Evolutionary conservation across 2,113 vertebrate species (phyloP), one percentile per base, ranked within the genome.

Genomic region (Brienomyrus brachyistius): DNA sequence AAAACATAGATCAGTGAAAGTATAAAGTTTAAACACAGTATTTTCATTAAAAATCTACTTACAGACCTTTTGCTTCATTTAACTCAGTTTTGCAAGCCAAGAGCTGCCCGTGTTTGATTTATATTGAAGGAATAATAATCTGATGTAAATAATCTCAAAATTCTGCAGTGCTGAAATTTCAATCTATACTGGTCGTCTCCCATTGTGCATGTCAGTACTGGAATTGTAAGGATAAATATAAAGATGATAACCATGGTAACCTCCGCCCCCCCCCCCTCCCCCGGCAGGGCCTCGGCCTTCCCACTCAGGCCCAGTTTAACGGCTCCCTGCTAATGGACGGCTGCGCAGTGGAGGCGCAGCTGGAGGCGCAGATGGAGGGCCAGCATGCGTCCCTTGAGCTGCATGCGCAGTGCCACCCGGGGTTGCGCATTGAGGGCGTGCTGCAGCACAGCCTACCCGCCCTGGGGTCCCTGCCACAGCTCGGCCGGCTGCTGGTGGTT

Each of bases 381-480:
- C 93, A 87, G 89, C 70, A 47, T 50, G 94, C 91, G 83, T 91
- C 0, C 80, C 93, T 97, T 6, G 91, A 93, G 91, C 91, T 96
- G 56, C 94, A 88, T 19, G 89, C 93, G 23, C 91, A 92, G 52
- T 92, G 92, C 91, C 90, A 93, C 84, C 93, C 95, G 0, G 93
- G 94, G 77, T 56, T 95, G 15, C 92, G 90, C 1, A 54, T 96
- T 35, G 94, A 94, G 77, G 92, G 89, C 17, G 94, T 93, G 0
- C 92, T 97, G 90, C 92, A 66, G 45, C 96, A 97, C 86, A 92
- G 93, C 5, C 89, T 96, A 8, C 89, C 94, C 11, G 89, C 91
- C 0, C 89, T 95, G 40, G 83, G 74, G 59, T 70, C 70, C 48
- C 85, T 97, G 35, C 95, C 96, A 0, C 90, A 89, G 87, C 94